Conservation (phyloP, 2,797 vertebrate genomes). For the Sebastiscus albofasciatus region DNA sequence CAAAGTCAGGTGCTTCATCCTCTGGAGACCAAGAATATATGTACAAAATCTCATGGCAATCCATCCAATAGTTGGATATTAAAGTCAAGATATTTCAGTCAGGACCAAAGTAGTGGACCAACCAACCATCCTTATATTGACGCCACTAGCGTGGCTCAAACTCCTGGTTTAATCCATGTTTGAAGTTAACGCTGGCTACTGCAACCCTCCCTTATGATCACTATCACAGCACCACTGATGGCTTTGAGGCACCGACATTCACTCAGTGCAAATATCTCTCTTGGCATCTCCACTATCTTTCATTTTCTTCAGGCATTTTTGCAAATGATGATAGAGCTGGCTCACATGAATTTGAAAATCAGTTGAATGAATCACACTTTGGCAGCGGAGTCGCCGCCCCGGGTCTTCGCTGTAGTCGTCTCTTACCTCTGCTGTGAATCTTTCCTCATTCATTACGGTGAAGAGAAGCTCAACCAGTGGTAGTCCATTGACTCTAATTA, state of each 20-base stretch:
- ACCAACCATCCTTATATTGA: background rate
- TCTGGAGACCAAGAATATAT: too few relatives aligned
- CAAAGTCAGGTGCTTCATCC: too few relatives aligned
- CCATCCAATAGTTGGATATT: background rate
- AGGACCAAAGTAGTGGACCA: background rate
- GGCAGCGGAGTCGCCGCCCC: background rate
- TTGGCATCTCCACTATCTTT: background rate
- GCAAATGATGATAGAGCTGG: background rate
- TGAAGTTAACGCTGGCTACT: background rate
- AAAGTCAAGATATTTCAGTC: background rate
- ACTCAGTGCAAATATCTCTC: background rate
- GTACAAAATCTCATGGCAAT: too few relatives aligned
- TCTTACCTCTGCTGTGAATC: constrained; percentile 35
- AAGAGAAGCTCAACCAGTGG: constrained; percentile 16
- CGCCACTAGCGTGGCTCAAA: background rate
- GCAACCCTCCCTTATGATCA: background rate
- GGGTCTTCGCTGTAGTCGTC: constrained; percentile 1
- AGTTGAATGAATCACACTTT: constrained; percentile 23
- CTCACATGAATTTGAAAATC: constrained; percentile 26
- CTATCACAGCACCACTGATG: background rate
- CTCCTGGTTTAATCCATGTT: background rate
- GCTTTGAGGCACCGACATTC: background rate
- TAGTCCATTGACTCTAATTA: constrained; percentile 45
- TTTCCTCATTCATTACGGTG: constrained; percentile 37
- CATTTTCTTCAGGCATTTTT: background rate